Evolutionary conservation across 64 coral and sea anemone genomes (phyloP), one percentile per base, ranked within the genome.

Genomic region (Montipora cactus): DNA sequence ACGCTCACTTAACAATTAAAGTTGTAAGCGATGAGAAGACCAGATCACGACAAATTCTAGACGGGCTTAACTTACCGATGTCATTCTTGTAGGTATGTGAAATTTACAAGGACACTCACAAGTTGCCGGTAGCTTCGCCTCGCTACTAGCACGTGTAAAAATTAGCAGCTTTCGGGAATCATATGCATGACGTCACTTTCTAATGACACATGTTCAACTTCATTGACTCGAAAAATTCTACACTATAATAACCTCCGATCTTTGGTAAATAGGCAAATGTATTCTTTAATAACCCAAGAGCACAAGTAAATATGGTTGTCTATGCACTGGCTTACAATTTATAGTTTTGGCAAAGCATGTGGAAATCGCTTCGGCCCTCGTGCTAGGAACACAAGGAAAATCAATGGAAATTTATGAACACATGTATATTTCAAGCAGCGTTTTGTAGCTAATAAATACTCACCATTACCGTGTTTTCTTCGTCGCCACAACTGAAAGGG

Each of bases 401-500:
- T 15, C 61, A 15, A 64, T 19, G 3, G 61, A 64, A 37, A 15
- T 64, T 16, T 78, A n/a, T 8, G 11, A 12, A 76, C 11, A 8
- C 14, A 13, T 18, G 1, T 44, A 47, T 7, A 1, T 49, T 14
- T n/a, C 13, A 78, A 3, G 7, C 3, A n/a, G 14, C 4, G 15
- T 19, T 49, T 49, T 50, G 18, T 48, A 76, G 23, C 28, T 0
- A 14, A 78, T 47, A 71, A 71, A 15, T 71, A 86, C 44, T 19
- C 13, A 71, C 62, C 82, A 86, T 71, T 19, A 72, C 23, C 0
- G 62, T 21, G n/a, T 86, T 86, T 71, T 86, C 62, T 22, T 71
- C 82, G 10, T 50, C 47, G 18, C 46, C 82, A 20, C 64, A 58
- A 25, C 62, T 22, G 2, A 72, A 47, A 11, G 64, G 61, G n/a